Conservation (phyloP, 2,888 invertebrate genomes). For the Taenaris catops region DNA sequence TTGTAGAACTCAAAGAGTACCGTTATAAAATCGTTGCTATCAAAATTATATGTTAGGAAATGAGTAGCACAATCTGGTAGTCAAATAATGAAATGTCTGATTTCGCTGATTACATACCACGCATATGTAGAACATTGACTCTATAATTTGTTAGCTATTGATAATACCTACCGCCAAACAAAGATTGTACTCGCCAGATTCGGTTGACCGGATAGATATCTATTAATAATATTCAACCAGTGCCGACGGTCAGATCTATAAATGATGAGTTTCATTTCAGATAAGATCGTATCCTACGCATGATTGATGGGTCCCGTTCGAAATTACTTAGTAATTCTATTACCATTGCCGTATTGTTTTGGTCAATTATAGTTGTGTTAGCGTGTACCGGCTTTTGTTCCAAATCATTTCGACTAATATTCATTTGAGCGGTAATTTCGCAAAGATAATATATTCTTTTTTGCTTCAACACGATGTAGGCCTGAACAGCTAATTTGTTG, state of each 20-base stretch:
- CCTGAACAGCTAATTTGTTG: too few species aligned
- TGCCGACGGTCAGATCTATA: conserved; percentile 72
- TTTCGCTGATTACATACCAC: conserved; percentile 20
- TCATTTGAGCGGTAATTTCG: too few species aligned
- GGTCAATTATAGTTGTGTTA: conserved; percentile 65
- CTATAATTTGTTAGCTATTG: conserved; percentile 65
- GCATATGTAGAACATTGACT: conserved; percentile 25
- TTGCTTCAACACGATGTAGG: too few species aligned
- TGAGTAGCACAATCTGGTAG: conserved; percentile 16
- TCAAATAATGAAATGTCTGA: conserved; percentile 23
- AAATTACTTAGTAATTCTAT: conserved; percentile 71
- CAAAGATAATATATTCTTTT: too few species aligned
- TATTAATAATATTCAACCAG: conserved; percentile 76
- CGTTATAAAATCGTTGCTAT: conserved; percentile 4
- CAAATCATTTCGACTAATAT: too few species aligned
- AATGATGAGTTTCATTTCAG: conserved; percentile 78
- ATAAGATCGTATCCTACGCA: conserved; percentile 68
- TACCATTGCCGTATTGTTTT: conserved; percentile 65
- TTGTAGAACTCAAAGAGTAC: conserved; percentile 5
- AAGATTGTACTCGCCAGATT: conserved; percentile 69
- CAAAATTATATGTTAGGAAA: conserved; percentile 14
- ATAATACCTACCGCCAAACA: conserved; percentile 58
- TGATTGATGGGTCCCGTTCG: conserved; percentile 67
- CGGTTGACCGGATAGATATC: conserved; percentile 75
- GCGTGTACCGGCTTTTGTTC: too few species aligned